Base-by-base conservation (phyloP, 2,888 invertebrate genomes). In the Glaucopsyche alexis region DNA sequence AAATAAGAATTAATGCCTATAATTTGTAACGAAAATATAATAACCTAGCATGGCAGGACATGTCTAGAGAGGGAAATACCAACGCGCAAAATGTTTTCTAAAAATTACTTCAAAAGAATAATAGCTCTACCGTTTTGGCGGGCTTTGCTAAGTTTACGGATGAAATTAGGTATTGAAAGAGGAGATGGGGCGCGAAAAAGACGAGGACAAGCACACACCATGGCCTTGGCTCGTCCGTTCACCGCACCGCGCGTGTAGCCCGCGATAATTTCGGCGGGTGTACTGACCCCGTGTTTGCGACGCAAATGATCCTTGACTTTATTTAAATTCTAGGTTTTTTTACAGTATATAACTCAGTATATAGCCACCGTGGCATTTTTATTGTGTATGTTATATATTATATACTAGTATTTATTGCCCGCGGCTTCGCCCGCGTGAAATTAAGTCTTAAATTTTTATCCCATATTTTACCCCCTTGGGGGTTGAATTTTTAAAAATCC, bases 201-300 rank as follows among this genome's bases (percentile, higher is more conserved):
- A n/a, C 29, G 71, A 72, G 74, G 38, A 70, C 77, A 77, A 83
- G 82, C 82, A 82, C 82, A 82, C 80, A 81, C 77, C 80, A 77
- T 86, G 89, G 90, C 91, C 91, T 91, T 91, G 91, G 86, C 76
- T 81, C 88, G 91, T 87, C 86, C 91, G 89, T 90, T 90, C 88
- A 85, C 90, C 90, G 88, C 82, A 77, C 83, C 84, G 84, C 89
- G 86, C 89, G 90, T 90, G 90, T 90, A 88, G 83, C 79, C 81
- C 83, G 90, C 89, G 91, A 90, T 91, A 89, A 92, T 89, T 92
- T 92, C 90, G 92, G 91, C 91, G 84, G 85, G 91, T 90, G 84
- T 91, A 91, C 90, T 92, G 92, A 92, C 92, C 92, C 91, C 92
- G 86, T 78, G 89, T 89, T 90, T 87, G 87, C 90, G 88, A 89